Percentiles rank a stretch among this genome's conserved stretches.
These are phyloP conservation scores for Lutjanus erythropterus DNA, from an alignment of 2,113 vertebrate genomes.

Conservation along the genomic window DNA sequence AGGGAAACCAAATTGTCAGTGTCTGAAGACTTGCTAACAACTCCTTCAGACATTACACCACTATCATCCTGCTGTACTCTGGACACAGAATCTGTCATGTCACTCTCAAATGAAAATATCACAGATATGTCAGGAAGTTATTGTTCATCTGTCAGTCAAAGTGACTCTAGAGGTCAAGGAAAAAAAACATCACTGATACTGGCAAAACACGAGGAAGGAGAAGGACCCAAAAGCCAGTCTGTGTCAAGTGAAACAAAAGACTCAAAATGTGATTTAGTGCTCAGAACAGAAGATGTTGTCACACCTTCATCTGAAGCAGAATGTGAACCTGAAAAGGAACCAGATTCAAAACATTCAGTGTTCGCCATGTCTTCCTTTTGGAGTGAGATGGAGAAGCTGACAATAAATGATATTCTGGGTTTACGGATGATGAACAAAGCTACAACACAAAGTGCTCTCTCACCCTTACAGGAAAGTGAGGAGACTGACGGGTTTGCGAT, in stretches of 20 bases:
- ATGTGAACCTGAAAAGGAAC: slow-evolving; percentile 8
- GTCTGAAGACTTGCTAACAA: slow-evolving; percentile 26
- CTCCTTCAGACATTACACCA: slow-evolving; percentile 19
- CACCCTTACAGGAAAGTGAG: slow-evolving; percentile 63
- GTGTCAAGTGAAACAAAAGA: slow-evolving; percentile 7
- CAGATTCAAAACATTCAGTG: slow-evolving; percentile 56
- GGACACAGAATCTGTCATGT: slow-evolving; percentile 22
- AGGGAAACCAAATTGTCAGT: slow-evolving; percentile 18
- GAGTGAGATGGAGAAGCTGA: slow-evolving; percentile 87
- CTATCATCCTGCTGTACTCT: slow-evolving; percentile 35
- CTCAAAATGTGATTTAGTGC: neutral
- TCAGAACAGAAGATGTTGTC: neutral
- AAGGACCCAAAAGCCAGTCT: neutral
- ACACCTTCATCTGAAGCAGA: slow-evolving; percentile 28
- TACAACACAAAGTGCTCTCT: slow-evolving; percentile 42
- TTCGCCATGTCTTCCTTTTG: slow-evolving; percentile 86
- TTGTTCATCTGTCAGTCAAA: slow-evolving; percentile 32
- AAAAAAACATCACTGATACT: neutral
- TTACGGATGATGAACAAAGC: slow-evolving; percentile 57
- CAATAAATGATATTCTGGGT: slow-evolving; percentile 86
- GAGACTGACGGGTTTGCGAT: slow-evolving; percentile 38
- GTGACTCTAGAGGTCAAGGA: neutral
- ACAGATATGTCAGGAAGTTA: slow-evolving; percentile 30
- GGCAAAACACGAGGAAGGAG: neutral
- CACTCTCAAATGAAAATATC: slow-evolving; percentile 38